Conservation (phyloP, 2,888 invertebrate species). For the Ophion slaviceki region DNA sequence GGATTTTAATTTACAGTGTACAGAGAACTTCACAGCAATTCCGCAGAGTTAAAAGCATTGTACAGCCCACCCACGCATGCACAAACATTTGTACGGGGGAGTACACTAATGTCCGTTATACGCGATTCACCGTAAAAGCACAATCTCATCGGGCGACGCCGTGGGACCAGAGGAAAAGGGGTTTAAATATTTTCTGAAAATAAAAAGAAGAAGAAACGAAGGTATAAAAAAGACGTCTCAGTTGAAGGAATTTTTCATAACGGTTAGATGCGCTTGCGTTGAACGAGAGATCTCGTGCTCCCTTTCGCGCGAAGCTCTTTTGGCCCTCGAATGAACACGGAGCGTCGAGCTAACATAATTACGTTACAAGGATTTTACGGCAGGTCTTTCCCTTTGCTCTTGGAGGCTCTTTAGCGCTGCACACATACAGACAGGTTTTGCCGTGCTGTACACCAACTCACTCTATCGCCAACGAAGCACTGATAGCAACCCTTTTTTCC, state of each 20-base stretch:
- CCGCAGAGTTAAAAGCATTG: slow-evolving; percentile 27
- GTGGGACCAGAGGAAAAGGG: slow-evolving; percentile 29
- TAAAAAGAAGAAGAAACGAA: slow-evolving; percentile 12
- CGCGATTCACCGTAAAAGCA: slow-evolving; percentile 33
- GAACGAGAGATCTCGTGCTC: slow-evolving; percentile 32
- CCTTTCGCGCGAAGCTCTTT: slow-evolving; percentile 44
- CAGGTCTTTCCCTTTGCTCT: slow-evolving; percentile 65
- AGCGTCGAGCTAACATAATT: slow-evolving; percentile 64
- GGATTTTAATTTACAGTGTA: slow-evolving; percentile 57
- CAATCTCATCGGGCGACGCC: slow-evolving; percentile 52
- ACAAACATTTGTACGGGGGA: not conserved
- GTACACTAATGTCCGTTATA: slow-evolving; percentile 27
- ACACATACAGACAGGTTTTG: slow-evolving; percentile 35
- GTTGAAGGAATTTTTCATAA: slow-evolving; percentile 60
- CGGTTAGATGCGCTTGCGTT: slow-evolving; percentile 30
- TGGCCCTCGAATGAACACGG: slow-evolving; percentile 38
- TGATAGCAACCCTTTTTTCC: slow-evolving; percentile 64
- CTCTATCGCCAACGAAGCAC: slow-evolving; percentile 44
- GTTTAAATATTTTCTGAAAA: slow-evolving; percentile 49
- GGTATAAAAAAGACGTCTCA: slow-evolving; percentile 24
- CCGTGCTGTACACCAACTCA: not conserved
- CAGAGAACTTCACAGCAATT: slow-evolving; percentile 53
- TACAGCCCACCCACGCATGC: slow-evolving; percentile 8
- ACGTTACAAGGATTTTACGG: slow-evolving; percentile 71
- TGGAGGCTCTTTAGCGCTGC: slow-evolving; percentile 35